Base-by-base conservation (phyloP, 2,888 invertebrate genomes). In the Melangyna quadrimaculata region DNA sequence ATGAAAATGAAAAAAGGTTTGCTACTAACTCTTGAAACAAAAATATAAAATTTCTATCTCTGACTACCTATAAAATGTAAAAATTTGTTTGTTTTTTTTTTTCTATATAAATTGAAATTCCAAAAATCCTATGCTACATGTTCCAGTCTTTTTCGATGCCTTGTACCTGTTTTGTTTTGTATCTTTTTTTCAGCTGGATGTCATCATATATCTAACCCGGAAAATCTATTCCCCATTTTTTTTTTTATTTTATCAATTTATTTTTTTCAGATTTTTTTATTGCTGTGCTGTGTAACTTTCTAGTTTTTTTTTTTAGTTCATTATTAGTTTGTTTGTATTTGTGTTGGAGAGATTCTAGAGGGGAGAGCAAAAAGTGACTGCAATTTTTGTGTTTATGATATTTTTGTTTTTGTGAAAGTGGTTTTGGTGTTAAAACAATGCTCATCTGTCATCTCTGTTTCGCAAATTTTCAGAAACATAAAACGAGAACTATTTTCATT, bases 1-100 rank as follows among this genome's bases (percentile, higher is more conserved):
- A 57, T 53, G 22, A 61, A 32, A 48, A 53, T 22, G 22, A 72
- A 79, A 27, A 75, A 84, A 59, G 78, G 69, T 78, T 82, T 87
- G 87, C 84, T 71, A 77, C 59, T 59, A 35, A 67, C 40, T 51
- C 51, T 51, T 51, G 24, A 51, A 51, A 51, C 51, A 27, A 51
- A 51, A 51, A 27, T 51, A 14, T 24, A 14, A 24, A 51, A 51
- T 51, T 51, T 51, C 24, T 51, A 27, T 27, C 51, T 51, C 51
- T 51, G 51, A 48, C 12, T n/a, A n/a, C n/a, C n/a, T 48, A 19
- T 14, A 24, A 24, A 51, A 40, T 40, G 40, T 24, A 3, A 45
- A 45, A 19, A 48, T 19, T 19, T 27, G 1, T n/a, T 55, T 55
- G n/a, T 53, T 55, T 6, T 32, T 57, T 57, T 19, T 35, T 57